Percentiles rank a stretch among this genome's conserved stretches.
Conservation (phyloP, 2,888 invertebrate genomes). For the Catocala sponsa region DNA sequence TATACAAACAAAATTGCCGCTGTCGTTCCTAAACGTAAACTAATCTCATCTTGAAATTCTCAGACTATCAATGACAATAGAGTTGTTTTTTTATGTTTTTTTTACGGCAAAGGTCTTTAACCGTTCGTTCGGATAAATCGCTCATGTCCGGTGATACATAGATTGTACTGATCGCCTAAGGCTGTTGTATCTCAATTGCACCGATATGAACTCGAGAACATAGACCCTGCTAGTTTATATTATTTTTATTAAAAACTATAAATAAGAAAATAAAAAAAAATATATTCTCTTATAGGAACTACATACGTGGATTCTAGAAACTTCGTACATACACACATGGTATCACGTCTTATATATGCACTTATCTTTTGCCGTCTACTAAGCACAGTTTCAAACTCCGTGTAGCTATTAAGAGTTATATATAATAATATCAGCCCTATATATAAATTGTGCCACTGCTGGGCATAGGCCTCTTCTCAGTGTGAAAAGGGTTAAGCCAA, state of each 20-base stretch:
- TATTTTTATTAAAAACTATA: not conserved
- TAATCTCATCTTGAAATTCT: constrained; percentile 35
- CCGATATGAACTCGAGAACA: constrained; percentile 43
- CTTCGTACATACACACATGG: no score
- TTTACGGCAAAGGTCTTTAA: constrained; percentile 68
- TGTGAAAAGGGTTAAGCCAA: no score
- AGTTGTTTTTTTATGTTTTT: constrained; percentile 17
- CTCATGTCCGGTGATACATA: constrained; percentile 66
- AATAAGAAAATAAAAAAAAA: no score
- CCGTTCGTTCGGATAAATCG: constrained; percentile 67
- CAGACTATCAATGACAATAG: constrained; percentile 47
- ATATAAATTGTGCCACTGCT: no score
- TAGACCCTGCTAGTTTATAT: not conserved
- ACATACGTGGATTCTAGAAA: no score
- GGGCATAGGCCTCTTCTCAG: no score
- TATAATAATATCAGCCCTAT: no score
- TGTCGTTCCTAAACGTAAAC: constrained; percentile 41
- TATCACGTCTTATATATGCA: no score
- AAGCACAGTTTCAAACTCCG: no score
- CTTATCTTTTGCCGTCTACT: no score
- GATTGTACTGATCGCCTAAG: constrained; percentile 66
- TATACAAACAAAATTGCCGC: constrained; percentile 25
- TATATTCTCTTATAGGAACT: no score
- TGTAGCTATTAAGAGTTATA: no score
- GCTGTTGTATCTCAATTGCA: constrained; percentile 55